phyloP scores from a whole-genome alignment of 2,113 vertebrate genomes.

The Nematolebias whitei region DNA sequence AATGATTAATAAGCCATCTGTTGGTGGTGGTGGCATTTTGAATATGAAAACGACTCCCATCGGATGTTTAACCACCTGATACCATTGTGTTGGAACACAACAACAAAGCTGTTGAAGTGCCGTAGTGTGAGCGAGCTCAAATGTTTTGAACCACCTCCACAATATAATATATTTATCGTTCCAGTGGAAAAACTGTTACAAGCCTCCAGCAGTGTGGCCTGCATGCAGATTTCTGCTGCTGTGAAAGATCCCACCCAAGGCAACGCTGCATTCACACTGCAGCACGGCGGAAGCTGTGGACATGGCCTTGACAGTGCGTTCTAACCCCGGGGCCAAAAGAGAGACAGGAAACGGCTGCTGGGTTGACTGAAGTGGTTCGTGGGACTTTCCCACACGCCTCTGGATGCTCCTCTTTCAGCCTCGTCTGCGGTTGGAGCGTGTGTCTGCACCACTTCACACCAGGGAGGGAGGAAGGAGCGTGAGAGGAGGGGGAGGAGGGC shows the following conservation, averaged over 20 bases:
- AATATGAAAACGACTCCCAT: conserved; percentile 73
- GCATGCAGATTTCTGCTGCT: conserved; percentile 50
- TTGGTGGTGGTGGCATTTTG: conserved; percentile 63
- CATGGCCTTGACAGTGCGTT: conserved; percentile 57
- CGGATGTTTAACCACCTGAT: conserved; percentile 79
- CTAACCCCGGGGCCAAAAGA: conserved; percentile 54
- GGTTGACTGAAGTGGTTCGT: conserved; percentile 61
- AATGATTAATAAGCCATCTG: conserved; percentile 81
- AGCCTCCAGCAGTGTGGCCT: conserved; percentile 26
- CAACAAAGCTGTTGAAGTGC: conserved; percentile 63
- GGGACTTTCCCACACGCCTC: conserved; percentile 69
- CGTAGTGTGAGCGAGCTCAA: conserved; percentile 50
- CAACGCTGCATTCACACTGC: conserved; percentile 50
- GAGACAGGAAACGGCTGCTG: conserved; percentile 71
- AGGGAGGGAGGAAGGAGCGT: conserved; percentile 13
- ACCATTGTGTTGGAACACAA: conserved; percentile 74
- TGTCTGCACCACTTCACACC: conserved; percentile 70
- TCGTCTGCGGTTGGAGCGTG: conserved; percentile 66
- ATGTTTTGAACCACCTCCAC: conserved; percentile 71
- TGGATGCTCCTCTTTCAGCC: conserved; percentile 59
- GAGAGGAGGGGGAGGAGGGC: background rate
- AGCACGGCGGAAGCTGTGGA: conserved; percentile 55
- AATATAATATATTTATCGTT: conserved; percentile 57
- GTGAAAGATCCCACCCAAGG: conserved; percentile 52
- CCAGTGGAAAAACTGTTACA: conserved; percentile 37